Percentiles rank a stretch among this genome's conserved stretches.
These are phyloP conservation scores for Chionodraco myersi DNA, from an alignment of 2,113 vertebrate genomes.

Conservation along the genomic window DNA sequence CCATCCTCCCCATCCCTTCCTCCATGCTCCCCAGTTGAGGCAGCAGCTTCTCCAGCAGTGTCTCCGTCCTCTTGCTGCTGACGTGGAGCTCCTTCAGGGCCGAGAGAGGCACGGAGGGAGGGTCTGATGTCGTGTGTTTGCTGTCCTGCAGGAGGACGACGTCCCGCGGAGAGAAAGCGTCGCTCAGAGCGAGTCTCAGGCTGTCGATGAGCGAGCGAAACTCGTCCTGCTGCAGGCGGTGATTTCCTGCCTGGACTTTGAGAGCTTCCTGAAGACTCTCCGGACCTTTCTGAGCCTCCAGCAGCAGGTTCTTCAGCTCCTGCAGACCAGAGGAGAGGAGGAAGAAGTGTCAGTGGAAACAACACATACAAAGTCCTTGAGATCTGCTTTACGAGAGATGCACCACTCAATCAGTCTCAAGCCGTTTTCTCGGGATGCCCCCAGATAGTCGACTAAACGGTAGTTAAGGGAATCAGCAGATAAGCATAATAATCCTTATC, in stretches of 20 bases:
- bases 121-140: background rate
- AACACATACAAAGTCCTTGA: too few species aligned
- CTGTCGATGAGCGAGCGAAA: constrained; percentile 85
- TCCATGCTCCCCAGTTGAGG: constrained; percentile 57
- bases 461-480: too few species aligned
- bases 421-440: too few species aligned
- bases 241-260: constrained; percentile 88
- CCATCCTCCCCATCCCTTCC: constrained; percentile 45
- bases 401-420: too few species aligned
- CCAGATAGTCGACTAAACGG: too few species aligned
- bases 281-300: constrained; percentile 96
- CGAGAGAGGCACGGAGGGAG: constrained; percentile 32
- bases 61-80: constrained; percentile 63
- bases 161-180: constrained; percentile 29
- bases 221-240: constrained; percentile 89
- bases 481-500: too few species aligned
- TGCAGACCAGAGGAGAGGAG: constrained; percentile 70
- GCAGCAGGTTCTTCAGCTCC: constrained; percentile 91
- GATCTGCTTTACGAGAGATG: too few species aligned
- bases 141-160: background rate
- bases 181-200: constrained; percentile 82
- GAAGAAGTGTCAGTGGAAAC: background rate
- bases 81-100: constrained; percentile 57
- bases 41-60: constrained; percentile 44
- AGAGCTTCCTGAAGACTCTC: constrained; percentile 94